A percentile compares a stretch with the other conserved stretches of the same genome.
Conservation (phyloP, 2,113 vertebrate genomes). For the Mesoclemmys tuberculata region DNA sequence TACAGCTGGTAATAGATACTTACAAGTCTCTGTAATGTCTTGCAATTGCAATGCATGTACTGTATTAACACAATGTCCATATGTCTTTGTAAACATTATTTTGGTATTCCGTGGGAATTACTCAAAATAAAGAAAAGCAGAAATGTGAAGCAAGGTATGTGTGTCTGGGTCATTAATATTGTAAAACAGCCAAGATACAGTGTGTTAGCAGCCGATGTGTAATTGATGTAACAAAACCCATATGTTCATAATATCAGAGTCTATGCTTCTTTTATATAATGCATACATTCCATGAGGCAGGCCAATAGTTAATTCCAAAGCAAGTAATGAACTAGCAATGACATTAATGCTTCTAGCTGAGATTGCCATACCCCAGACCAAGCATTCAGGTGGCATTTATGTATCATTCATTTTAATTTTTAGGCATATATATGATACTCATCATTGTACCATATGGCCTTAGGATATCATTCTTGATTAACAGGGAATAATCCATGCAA, state of each 20-base stretch:
- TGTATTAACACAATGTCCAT: background rate
- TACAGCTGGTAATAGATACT: background rate
- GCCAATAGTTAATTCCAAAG: background rate
- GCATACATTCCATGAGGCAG: background rate
- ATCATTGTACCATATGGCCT: background rate
- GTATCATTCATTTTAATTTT: background rate
- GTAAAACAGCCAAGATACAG: background rate
- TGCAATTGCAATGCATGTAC: background rate
- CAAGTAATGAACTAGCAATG: background rate
- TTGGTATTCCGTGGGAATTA: background rate
- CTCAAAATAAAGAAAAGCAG: background rate
- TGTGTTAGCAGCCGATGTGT: background rate
- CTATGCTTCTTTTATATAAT: background rate
- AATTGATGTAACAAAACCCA: background rate
- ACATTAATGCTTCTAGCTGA: background rate
- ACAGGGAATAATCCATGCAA: background rate
- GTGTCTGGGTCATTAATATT: background rate
- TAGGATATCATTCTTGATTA: background rate
- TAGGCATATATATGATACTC: background rate
- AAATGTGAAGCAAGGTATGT: background rate
- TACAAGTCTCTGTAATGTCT: background rate
- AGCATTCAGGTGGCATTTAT: background rate
- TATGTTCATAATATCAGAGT: background rate
- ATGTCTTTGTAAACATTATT: background rate
- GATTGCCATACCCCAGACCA: background rate